Base-by-base conservation (phyloP, 1,140 invertebrate genomes). In the Neocloeon triangulifer region DNA sequence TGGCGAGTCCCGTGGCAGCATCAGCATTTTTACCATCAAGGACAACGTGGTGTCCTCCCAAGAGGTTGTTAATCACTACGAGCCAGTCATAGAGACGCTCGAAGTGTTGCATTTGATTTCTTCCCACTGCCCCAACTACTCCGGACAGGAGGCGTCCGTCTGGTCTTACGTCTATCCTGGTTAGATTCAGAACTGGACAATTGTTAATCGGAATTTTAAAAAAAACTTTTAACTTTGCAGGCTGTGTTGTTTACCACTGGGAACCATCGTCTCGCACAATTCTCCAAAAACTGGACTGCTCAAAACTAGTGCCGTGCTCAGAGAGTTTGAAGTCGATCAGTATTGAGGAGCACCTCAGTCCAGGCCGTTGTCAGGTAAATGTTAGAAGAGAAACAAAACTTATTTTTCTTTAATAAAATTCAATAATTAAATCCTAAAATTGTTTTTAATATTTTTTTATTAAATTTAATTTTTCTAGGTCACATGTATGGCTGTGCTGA, bases 251-350 rank as follows among this genome's bases (percentile, higher is more conserved):
- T 13, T 84, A 82, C 50, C 77, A 84, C 45, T 89, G 81, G 80
- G 70, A 79, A 41, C 51, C 61, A 10, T 46, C 51, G 17, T 60
- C 59, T 0, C 64, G 69, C 39, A 56, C 52, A 15, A 69, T 82
- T 34, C 49, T 75, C 2, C 78, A 80, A 41, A 75, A 80, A 41
- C 54, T 92, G 27, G 84, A 92, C 52, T 88, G 84, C 58, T 85
- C 80, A 2, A 89, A 89, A 53, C 55, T 92, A 32, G 71, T 79
- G 30, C 85, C 85, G 10, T 88, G 82, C 46, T 86, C 80, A 2
- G 85, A 92, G 51, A 85, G 78, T 43, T 53, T 92, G 10, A 79
- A 85, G 44, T 86, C 82, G 9, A 88, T 89, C 34, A 74, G 78
- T 19, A 80, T 89, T 39, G 85, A 92, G 50, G 80, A 88, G 43